Evolutionary conservation across 2,113 vertebrate genomes (phyloP).

Genomic region (Percopsis transmontana): DNA sequence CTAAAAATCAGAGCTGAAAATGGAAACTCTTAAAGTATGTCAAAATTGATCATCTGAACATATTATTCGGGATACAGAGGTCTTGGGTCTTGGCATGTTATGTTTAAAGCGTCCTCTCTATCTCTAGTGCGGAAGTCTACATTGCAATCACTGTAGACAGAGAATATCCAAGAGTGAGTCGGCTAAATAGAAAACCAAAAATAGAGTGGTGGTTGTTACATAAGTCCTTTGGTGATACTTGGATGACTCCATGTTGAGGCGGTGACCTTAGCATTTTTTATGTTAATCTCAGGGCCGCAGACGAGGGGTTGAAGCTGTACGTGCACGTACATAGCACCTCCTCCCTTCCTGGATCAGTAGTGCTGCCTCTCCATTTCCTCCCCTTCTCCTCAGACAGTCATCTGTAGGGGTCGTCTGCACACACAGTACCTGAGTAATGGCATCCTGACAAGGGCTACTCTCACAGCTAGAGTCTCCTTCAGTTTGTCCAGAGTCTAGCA

Average conservation of each 20-base stretch:
- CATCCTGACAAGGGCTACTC: background rate
- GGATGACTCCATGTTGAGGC: slow-evolving; percentile 32
- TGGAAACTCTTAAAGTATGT: background rate
- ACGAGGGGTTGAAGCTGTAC: slow-evolving; percentile 38
- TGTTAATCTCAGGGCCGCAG: slow-evolving; percentile 19
- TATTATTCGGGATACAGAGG: slow-evolving; percentile 15
- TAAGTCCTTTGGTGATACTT: slow-evolving; percentile 45
- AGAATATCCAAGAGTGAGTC: slow-evolving; percentile 41
- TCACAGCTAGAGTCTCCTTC: slow-evolving; percentile 14
- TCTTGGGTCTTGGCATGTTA: background rate
- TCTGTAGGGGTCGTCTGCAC: slow-evolving; percentile 14
- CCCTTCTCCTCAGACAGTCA: slow-evolving; percentile 7
- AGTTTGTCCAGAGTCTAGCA: slow-evolving; percentile 17
- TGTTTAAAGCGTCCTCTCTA: background rate
- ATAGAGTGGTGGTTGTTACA: slow-evolving; percentile 15
- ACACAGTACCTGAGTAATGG: slow-evolving; percentile 10
- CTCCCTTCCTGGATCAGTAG: slow-evolving; percentile 42
- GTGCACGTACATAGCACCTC: slow-evolving; percentile 16
- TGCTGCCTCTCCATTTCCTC: background rate
- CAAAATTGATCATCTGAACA: background rate
- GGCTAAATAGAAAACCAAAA: slow-evolving; percentile 30
- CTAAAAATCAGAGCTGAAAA: background rate
- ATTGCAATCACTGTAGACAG: slow-evolving; percentile 19
- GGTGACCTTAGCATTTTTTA: slow-evolving; percentile 47
- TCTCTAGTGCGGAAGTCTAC: slow-evolving; percentile 33